Base-by-base conservation (phyloP, 30 jellyfish, hydroid and myxozoan species). In the Aurelia sp. region DNA sequence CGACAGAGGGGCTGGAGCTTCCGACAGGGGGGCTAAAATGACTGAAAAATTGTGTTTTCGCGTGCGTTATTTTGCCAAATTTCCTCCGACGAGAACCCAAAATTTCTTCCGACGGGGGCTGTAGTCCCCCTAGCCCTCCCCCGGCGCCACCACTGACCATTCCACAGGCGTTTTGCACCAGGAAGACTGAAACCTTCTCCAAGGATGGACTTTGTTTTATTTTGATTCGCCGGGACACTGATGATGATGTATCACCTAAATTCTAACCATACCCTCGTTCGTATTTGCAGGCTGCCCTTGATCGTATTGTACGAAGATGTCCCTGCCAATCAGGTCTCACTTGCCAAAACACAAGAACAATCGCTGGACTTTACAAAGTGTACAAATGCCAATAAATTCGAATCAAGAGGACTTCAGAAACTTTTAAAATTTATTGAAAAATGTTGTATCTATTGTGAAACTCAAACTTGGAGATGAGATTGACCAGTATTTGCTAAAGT, bases 221-320 rank as follows among this genome's bases (percentile, higher is more conserved):
- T 19, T 18, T 63, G 0, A 63, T 12, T 15, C 24, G 27, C 27
- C 24, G 8, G 9, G 68, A 21, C 20, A 59, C 27, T 18, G 7
- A 59, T 9, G 68, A 2, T 5, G 7, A 59, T 21, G 68, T 6
- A 30, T 31, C 17, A 20, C 38, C 68, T 74, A n/a, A 47, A 13
- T 19, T 41, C 48, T 16, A 27, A 44, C 55, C 15, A 6, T 19
- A 7, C 40, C 4, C 15, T 5, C 55, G 4, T 59, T 74, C 17
- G 48, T 18, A 31, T 72, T 67, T 40, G 57, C 69, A 76, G 87
- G 87, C 87, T 10, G 78, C 87, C 22, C 67, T 76, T 58, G 87
- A 76, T 33, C 87, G 87, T 63, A 33, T 76, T 63, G 87, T 76
- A 44, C 76, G 87, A 30, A 59, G 87, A 33, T 76, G 87, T 38